These are phyloP conservation scores for Cynoglossus semilaevis DNA, from an alignment of 2,113 vertebrate genomes.

Conservation along the genomic window DNA sequence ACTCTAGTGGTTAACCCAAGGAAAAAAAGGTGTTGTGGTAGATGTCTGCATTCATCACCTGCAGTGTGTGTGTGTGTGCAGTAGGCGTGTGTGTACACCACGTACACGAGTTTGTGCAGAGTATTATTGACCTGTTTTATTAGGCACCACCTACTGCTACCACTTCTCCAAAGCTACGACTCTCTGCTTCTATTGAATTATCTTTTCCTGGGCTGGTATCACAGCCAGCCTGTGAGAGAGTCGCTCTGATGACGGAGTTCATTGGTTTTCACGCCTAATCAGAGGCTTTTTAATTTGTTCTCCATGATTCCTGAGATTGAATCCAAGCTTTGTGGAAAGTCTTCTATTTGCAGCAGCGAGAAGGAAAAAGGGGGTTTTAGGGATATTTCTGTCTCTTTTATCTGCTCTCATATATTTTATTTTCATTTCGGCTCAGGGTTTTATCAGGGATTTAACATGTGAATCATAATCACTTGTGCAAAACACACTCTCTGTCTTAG, in stretches of 20 bases:
- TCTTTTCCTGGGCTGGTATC: conserved; percentile 46
- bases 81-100: not conserved
- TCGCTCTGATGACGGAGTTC: conserved; percentile 55
- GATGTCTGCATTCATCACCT: conserved; percentile 43
- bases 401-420: conserved; percentile 57
- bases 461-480: conserved; percentile 61
- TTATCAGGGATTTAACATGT: conserved; percentile 68
- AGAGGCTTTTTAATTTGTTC: conserved; percentile 61
- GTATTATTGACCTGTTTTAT: conserved; percentile 48
- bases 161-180: conserved; percentile 1
- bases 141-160: conserved; percentile 27
- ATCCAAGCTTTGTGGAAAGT: conserved; percentile 66
- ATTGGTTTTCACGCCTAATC: conserved; percentile 63
- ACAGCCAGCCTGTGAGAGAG: conserved; percentile 41
- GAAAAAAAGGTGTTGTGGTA: conserved; percentile 21
- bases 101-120: conserved; percentile 14
- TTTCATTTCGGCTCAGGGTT: conserved; percentile 63
- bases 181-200: conserved; percentile 54
- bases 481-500: conserved; percentile 53
- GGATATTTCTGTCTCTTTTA: conserved; percentile 57
- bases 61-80: conserved; percentile 7
- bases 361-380: conserved; percentile 42
- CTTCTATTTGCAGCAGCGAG: conserved; percentile 59
- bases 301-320: conserved; percentile 58
- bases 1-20: conserved; percentile 45